These are phyloP conservation scores for Strigamia transsilvanica DNA, from an alignment of 2,888 invertebrate genomes.

Conservation along the genomic window DNA sequence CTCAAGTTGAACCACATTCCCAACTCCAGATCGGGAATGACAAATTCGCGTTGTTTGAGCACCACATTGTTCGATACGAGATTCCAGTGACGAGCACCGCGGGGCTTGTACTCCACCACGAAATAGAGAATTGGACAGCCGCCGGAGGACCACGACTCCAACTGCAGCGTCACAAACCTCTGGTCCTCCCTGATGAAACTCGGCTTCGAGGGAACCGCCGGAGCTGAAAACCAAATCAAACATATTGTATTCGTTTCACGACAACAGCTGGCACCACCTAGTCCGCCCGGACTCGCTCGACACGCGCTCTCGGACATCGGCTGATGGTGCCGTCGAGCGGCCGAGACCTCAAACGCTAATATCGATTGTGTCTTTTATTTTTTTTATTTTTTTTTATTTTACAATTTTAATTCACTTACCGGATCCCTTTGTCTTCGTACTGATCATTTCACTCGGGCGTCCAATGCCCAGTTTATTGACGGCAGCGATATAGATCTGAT, in stretches of 20 bases:
- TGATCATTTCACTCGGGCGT: slow-evolving; percentile 28
- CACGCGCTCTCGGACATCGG: not conserved
- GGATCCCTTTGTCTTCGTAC: slow-evolving; percentile 51
- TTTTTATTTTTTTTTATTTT: not conserved
- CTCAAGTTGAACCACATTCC: slow-evolving; percentile 92
- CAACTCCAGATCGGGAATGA: slow-evolving; percentile 89
- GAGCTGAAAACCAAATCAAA: slow-evolving; percentile 50
- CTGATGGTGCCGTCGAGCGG: not conserved
- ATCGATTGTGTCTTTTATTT: no score
- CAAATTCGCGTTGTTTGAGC: slow-evolving; percentile 67
- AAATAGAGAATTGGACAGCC: slow-evolving; percentile 96
- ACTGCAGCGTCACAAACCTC: slow-evolving; percentile 71
- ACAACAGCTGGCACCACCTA: not conserved
- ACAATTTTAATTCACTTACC: slow-evolving; percentile 43
- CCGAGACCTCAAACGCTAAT: not conserved
- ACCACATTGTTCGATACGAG: slow-evolving; percentile 56
- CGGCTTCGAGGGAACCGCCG: slow-evolving; percentile 54
- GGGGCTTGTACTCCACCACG: slow-evolving; percentile 79
- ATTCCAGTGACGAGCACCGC: slow-evolving; percentile 51
- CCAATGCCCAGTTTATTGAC: slow-evolving; percentile 52
- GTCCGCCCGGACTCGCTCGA: no score
- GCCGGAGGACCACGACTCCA: slow-evolving; percentile 92
- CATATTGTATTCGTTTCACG: not conserved
- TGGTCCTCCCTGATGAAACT: slow-evolving; percentile 61
- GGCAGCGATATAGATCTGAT: slow-evolving; percentile 51